Conservation (phyloP, 2,113 vertebrate genomes). For the Indri indri region DNA sequence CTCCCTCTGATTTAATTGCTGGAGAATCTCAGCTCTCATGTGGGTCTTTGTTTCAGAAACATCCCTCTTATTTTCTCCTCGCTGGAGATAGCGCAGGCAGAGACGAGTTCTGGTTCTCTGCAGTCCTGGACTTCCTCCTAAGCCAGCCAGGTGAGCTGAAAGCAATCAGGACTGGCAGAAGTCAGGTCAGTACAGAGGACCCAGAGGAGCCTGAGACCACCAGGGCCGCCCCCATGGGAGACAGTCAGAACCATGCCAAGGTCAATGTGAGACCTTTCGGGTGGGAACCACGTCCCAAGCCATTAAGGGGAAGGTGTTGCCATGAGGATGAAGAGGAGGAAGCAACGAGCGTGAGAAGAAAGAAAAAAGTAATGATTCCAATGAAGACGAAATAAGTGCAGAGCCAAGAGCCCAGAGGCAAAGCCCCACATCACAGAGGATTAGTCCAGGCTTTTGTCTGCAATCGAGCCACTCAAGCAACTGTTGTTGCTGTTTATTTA, state of each 20-base stretch:
- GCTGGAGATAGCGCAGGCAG: neutral
- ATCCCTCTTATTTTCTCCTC: neutral
- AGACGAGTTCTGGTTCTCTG: neutral
- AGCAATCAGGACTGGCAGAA: too few relatives aligned
- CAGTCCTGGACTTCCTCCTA: neutral
- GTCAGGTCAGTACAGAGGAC: neutral
- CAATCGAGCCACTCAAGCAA: too few relatives aligned
- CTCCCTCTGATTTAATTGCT: neutral
- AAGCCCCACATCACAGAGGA: neutral
- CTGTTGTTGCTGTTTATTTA: neutral
- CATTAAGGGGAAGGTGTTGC: too few relatives aligned
- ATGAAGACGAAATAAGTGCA: neutral
- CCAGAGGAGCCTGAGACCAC: neutral
- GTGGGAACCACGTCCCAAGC: neutral
- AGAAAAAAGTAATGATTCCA: too few relatives aligned
- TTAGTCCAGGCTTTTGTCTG: rapidly evolving
- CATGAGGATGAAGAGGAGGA: too few relatives aligned
- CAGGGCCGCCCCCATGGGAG: neutral
- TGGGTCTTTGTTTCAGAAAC: neutral
- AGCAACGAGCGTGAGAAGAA: too few relatives aligned
- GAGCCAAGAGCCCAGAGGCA: neutral
- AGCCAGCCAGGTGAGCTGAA: neutral
- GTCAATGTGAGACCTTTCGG: neutral
- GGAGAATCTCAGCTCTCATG: neutral
- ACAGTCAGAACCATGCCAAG: rapidly evolving